A percentile compares a stretch with the other conserved stretches of the same genome.
phyloP scores from a whole-genome alignment of 2,113 vertebrate genomes.

The Apistogramma diplotaenia region DNA sequence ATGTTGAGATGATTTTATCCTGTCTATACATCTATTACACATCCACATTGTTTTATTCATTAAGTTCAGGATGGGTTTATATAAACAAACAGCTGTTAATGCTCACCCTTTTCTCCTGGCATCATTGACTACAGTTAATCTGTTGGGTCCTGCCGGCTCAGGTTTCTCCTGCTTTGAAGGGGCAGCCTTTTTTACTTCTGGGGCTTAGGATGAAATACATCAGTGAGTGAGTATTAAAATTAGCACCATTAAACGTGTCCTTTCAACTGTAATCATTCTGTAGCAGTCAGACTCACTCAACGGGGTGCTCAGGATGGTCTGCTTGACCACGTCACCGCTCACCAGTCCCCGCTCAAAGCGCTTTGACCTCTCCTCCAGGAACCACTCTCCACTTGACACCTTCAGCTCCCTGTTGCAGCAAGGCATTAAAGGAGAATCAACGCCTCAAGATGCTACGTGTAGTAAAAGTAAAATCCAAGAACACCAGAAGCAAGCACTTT shows the following conservation, averaged over 20 bases:
- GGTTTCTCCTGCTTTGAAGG: slow-evolving; percentile 44
- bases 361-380: slow-evolving; percentile 92
- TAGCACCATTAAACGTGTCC: neutral
- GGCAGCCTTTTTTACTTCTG: slow-evolving; percentile 31
- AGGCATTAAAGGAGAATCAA: slow-evolving; percentile 10
- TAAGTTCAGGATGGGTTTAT: neutral
- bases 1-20: neutral
- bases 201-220: slow-evolving; percentile 29
- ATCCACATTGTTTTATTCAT: neutral
- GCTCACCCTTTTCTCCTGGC: slow-evolving; percentile 82
- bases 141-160: slow-evolving; percentile 66
- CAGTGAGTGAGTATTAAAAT: neutral
- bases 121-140: slow-evolving; percentile 69
- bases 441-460: neutral
- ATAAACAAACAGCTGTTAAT: neutral
- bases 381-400: slow-evolving; percentile 95
- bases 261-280: neutral
- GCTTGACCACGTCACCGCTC: slow-evolving; percentile 87
- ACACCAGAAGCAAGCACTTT: neutral
- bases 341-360: slow-evolving; percentile 83
- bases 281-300: slow-evolving; percentile 72
- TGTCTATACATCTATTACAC: neutral
- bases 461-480: neutral
- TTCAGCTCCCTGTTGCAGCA: slow-evolving; percentile 82
- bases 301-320: slow-evolving; percentile 85